Conservation (phyloP, 2,888 invertebrate species). For the Heliconius charithonia region DNA sequence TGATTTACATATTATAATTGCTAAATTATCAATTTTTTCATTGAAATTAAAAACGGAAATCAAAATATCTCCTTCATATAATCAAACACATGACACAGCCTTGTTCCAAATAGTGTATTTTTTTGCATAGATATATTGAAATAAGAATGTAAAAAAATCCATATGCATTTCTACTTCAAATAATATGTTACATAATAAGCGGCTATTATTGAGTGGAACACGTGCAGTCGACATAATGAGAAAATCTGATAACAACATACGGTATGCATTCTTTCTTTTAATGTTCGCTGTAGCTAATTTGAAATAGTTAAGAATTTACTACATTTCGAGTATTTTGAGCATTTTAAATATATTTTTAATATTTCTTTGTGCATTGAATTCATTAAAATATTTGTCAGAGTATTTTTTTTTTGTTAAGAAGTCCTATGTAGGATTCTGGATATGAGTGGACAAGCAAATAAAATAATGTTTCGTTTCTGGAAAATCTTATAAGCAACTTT, state of each 20-base stretch:
- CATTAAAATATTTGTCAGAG: too few relatives aligned
- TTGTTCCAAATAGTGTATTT: background rate
- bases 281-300: slow-evolving; percentile 30
- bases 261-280: slow-evolving; percentile 35
- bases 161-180: background rate
- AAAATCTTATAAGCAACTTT: background rate
- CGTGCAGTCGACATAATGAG: slow-evolving; percentile 21
- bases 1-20: background rate
- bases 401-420: background rate
- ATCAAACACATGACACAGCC: background rate
- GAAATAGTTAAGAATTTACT: background rate
- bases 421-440: background rate
- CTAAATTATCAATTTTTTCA: background rate
- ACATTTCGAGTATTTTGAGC: background rate
- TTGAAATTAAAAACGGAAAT: slow-evolving; percentile 8
- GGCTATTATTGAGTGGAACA: background rate
- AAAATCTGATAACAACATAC: slow-evolving; percentile 36
- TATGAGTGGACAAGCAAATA: too few relatives aligned
- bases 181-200: background rate
- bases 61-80: background rate
- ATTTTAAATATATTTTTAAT: background rate
- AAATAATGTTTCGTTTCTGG: too few relatives aligned
- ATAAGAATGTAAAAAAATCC: background rate
- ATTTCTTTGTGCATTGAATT: too few relatives aligned
- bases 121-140: background rate